These are phyloP conservation scores for Diogma glabrata DNA, from an alignment of 2,888 invertebrate species.

Conservation along the genomic window DNA sequence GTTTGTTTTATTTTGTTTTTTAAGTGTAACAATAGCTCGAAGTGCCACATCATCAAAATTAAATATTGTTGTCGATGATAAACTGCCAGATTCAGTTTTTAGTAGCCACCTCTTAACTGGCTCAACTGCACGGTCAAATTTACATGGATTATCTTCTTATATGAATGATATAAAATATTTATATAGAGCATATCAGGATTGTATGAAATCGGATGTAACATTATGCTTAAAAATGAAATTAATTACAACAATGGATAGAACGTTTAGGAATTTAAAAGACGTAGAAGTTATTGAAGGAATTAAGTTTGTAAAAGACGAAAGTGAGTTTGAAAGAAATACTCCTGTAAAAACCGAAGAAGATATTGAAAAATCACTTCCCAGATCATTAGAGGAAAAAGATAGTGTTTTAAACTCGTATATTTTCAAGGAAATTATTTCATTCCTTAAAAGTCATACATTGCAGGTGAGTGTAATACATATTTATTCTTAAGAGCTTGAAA, in stretches of 20 bases:
- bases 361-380: conserved; percentile 60
- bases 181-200: conserved; percentile 72
- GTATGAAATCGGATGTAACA: conserved; percentile 53
- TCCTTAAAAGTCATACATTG: conserved; percentile 66
- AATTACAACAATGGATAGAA: conserved; percentile 63
- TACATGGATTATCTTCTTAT: conserved; percentile 22
- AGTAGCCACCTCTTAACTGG: too few species aligned
- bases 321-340: not conserved
- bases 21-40: conserved; percentile 13
- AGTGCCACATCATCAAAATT: conserved; percentile 11
- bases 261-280: conserved; percentile 48
- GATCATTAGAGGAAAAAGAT: conserved; percentile 58
- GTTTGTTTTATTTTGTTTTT: conserved; percentile 10
- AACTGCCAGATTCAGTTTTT: not conserved
- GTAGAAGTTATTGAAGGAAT: conserved; percentile 62
- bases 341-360: conserved; percentile 43
- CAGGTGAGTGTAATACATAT: conserved; percentile 43
- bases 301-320: conserved; percentile 54
- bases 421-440: conserved; percentile 57
- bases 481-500: too few species aligned
- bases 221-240: conserved; percentile 70
- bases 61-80: conserved; percentile 10
- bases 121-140: not conserved
- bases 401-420: conserved; percentile 63
- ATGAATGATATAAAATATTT: conserved; percentile 59